phyloP scores from a whole-genome alignment of 2,113 vertebrate genomes.

The Cebidichthys violaceus region DNA sequence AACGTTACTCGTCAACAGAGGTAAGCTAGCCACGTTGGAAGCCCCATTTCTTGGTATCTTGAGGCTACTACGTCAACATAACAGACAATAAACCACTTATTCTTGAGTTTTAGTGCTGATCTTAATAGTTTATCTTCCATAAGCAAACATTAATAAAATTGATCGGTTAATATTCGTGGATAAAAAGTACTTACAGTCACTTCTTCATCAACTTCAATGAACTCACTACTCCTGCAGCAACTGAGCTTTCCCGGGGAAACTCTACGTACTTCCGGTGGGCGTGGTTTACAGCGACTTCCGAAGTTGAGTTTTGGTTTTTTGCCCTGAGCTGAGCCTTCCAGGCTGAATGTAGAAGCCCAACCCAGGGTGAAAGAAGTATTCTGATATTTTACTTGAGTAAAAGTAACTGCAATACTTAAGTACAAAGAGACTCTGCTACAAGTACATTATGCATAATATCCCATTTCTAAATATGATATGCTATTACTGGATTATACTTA shows the following conservation, averaged over 20 bases:
- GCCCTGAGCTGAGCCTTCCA: background rate
- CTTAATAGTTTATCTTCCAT: rapidly evolving
- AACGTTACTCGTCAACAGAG: background rate
- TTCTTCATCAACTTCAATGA: rapidly evolving
- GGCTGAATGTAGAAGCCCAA: background rate
- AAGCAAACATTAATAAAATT: rapidly evolving
- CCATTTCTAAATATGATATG: background rate
- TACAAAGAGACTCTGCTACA: background rate
- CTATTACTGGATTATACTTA: background rate
- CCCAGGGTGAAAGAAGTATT: background rate
- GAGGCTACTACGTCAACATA: background rate
- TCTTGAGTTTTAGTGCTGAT: rapidly evolving
- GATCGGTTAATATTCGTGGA: background rate
- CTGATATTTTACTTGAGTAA: background rate
- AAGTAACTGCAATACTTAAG: background rate
- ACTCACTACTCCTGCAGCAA: background rate
- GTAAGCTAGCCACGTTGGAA: background rate
- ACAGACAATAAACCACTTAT: background rate
- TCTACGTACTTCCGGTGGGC: slow-evolving; percentile 56
- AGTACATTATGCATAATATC: background rate
- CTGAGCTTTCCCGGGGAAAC: slow-evolving; percentile 67
- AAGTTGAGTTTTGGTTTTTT: rapidly evolving
- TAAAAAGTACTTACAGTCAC: slow-evolving; percentile 34
- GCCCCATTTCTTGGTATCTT: background rate
- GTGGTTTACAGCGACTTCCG: rapidly evolving